phyloP scores from a whole-genome alignment of 2,888 invertebrate species.

The Cheilosia soror region DNA sequence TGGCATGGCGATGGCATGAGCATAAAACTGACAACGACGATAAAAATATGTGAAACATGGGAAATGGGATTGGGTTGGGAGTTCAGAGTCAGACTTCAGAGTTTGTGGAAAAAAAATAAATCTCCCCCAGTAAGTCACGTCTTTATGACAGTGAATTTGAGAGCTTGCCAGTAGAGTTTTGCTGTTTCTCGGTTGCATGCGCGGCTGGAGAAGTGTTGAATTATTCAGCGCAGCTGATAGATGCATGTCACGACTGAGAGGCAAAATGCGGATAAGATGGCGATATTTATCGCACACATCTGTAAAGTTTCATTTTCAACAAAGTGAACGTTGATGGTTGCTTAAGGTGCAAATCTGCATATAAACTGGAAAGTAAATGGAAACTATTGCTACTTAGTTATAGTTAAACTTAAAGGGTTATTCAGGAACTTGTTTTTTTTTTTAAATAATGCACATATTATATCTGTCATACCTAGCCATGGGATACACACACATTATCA shows the following conservation, averaged over 20 bases:
- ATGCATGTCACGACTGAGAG: constrained; percentile 59
- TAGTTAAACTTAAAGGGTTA: no score
- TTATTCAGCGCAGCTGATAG: constrained; percentile 56
- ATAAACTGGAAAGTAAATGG: background rate
- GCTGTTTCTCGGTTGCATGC: constrained; percentile 14
- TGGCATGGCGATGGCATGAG: constrained; percentile 25
- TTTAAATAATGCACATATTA: no score
- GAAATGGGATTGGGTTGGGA: constrained; percentile 27
- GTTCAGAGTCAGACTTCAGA: constrained; percentile 26
- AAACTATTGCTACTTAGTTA: no score
- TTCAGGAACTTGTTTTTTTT: no score
- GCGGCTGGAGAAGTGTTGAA: constrained; percentile 50
- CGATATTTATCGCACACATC: constrained; percentile 53
- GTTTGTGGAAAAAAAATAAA: constrained; percentile 34
- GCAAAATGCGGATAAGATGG: constrained; percentile 50
- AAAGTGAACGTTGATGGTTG: constrained; percentile 24
- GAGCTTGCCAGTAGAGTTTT: constrained; percentile 36
- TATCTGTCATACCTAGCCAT: no score
- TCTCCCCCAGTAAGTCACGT: constrained; percentile 64
- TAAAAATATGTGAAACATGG: constrained; percentile 66
- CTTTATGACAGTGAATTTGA: constrained; percentile 69
- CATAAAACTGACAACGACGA: constrained; percentile 30
- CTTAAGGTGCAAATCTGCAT: background rate
- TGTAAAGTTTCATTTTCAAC: constrained; percentile 42
- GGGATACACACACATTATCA: no score